Evolutionary conservation across 23 tunicate species (phyloP).

Genomic region (Trididemnum nubilum): DNA sequence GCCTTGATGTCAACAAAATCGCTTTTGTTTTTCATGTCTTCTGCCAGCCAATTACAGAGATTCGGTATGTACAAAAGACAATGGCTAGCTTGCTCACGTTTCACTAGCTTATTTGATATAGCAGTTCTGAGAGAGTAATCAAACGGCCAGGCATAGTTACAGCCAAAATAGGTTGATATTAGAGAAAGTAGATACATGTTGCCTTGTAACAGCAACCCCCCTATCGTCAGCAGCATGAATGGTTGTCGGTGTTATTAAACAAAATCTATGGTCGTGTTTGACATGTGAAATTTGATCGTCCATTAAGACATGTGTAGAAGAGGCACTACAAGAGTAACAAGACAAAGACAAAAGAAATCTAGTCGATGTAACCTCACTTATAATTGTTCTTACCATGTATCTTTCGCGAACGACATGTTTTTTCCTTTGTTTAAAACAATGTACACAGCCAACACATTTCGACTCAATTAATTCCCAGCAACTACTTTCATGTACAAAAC

Average conservation of each 20-base stretch:
- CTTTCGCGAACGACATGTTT: slow-evolving; percentile 28
- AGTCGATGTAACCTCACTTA: background rate
- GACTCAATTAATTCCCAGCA: background rate
- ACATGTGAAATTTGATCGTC: slow-evolving; percentile 29
- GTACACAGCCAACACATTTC: background rate
- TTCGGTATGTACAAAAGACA: slow-evolving; percentile 25
- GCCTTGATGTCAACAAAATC: slow-evolving; percentile 17
- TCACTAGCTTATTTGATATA: slow-evolving; percentile 24
- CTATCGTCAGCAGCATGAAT: background rate
- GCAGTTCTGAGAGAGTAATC: slow-evolving; percentile 15
- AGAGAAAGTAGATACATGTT: slow-evolving; percentile 40
- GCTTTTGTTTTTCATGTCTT: slow-evolving; percentile 18
- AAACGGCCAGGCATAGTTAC: slow-evolving; percentile 25
- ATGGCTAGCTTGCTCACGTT: background rate
- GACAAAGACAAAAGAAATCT: slow-evolving; percentile 12
- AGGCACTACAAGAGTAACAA: slow-evolving; percentile 29
- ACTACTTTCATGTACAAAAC: no score
- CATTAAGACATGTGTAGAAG: slow-evolving; percentile 17
- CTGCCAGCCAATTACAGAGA: slow-evolving; percentile 31
- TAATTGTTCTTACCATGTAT: slow-evolving; percentile 31
- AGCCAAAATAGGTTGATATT: slow-evolving; percentile 16
- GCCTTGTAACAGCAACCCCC: slow-evolving; percentile 34
- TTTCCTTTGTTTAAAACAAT: slow-evolving; percentile 2
- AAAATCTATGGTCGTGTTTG: background rate
- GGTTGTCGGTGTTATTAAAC: background rate